phyloP scores from a whole-genome alignment of 2,797 vertebrate genomes.

The Tangara arthus region DNA sequence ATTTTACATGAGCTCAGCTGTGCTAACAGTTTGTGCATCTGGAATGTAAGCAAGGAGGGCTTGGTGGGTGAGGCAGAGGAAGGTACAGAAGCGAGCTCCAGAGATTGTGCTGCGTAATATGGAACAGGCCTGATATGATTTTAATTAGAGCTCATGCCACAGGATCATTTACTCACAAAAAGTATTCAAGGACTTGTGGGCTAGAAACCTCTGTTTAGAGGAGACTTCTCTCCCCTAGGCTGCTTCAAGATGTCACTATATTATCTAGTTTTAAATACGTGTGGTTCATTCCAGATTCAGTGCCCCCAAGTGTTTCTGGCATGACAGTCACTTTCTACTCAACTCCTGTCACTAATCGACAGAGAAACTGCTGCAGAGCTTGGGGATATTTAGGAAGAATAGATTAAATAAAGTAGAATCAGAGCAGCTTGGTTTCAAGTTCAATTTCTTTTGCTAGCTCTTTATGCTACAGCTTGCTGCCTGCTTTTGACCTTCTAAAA shows the following conservation, averaged over 20 bases:
- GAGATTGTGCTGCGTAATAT: neutral
- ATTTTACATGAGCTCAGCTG: neutral
- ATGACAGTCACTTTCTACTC: neutral
- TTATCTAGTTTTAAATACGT: neutral
- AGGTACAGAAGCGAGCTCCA: constrained; percentile 13
- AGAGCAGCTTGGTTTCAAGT: neutral
- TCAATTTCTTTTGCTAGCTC: neutral
- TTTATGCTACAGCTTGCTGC: neutral
- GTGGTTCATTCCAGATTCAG: constrained; percentile 14
- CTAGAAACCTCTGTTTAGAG: constrained; percentile 18
- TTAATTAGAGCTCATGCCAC: constrained; percentile 30
- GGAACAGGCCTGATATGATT: constrained; percentile 18
- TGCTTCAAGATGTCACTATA: constrained; percentile 25
- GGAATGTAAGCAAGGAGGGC: constrained; percentile 17
- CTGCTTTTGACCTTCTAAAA: constrained; percentile 11
- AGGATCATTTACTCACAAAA: constrained; percentile 25
- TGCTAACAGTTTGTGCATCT: neutral
- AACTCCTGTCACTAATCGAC: neutral
- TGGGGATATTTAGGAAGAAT: neutral
- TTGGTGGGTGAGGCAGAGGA: neutral
- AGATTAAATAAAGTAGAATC: constrained; percentile 5
- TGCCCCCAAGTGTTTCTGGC: neutral
- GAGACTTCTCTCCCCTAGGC: constrained; percentile 22
- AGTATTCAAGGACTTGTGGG: constrained; percentile 3
- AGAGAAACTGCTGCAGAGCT: neutral